Base-by-base conservation (phyloP, 2,888 invertebrate species). In the Tetheella fluctuosa region DNA sequence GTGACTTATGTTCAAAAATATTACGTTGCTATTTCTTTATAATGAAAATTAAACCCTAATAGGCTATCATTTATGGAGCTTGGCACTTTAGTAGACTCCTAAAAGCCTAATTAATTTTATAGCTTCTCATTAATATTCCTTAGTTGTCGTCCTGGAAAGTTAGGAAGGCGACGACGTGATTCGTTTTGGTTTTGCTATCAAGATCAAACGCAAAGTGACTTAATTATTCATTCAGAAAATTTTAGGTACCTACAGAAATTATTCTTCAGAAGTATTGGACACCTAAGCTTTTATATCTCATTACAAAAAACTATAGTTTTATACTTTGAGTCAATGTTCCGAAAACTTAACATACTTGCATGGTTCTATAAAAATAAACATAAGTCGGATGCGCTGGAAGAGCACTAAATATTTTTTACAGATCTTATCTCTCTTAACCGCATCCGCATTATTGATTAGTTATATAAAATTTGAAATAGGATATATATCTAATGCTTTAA, bases 21-120 rank as follows among this genome's bases (percentile, higher is more conserved):
- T 48, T 48, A 17, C 17, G 48, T 48, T n/a, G 10, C 48, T 0
- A 20, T 20, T 48, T 48, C 48, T 48, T 48, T 10, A 20, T 48
- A 10, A 48, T 20, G 48, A 48, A 20, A 42, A 48, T 48, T 48
- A 20, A 48, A 48, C 17, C 48, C 20, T 39, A 39, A 39, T 58
- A 52, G 37, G 55, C 52, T 20, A 52, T 17, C 12, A 23, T 20
- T 20, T 20, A 20, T 10, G 48, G 48, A 48, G 48, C 48, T 20
- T 10, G n/a, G 52, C 28, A 58, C 12, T 58, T 30, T 30, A 57
- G 48, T 48, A 20, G 48, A 48, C 48, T 48, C 20, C 20, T n/a
- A 20, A 48, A 20, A 48, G 48, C 48, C 48, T 48, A 48, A 48
- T 48, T 48, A 48, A 48, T 48, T 20, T 48, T 20, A 48, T 48